These are phyloP conservation scores for Porites australiensis DNA, from an alignment of 64 coral and sea anemone species.

Conservation along the genomic window DNA sequence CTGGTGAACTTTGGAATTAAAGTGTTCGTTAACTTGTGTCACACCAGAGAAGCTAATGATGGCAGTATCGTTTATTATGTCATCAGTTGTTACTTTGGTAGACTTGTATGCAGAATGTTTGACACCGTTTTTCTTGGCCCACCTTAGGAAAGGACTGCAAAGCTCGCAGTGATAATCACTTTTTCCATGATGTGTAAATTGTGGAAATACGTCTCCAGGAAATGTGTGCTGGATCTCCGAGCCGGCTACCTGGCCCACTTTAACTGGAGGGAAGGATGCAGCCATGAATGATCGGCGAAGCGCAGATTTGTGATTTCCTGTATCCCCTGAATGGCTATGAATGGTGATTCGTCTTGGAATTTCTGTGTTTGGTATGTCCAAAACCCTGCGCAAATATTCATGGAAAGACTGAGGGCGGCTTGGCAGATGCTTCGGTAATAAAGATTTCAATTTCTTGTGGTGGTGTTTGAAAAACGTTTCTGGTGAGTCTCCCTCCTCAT, in stretches of 20 bases:
- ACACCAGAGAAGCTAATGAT: slow-evolving; percentile 33
- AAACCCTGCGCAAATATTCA: slow-evolving; percentile 8
- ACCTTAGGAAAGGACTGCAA: slow-evolving; percentile 25
- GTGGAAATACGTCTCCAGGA: slow-evolving; percentile 30
- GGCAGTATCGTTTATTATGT: slow-evolving; percentile 46
- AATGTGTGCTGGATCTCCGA: not conserved
- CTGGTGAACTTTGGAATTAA: slow-evolving; percentile 38
- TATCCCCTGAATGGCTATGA: slow-evolving; percentile 17
- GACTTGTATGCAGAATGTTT: not conserved
- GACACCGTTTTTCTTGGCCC: slow-evolving; percentile 13
- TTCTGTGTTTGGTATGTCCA: not conserved
- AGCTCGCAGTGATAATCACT: slow-evolving; percentile 15
- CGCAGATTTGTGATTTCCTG: not conserved
- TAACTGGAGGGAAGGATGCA: not conserved
- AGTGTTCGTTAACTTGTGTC: slow-evolving; percentile 28
- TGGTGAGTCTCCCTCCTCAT: not conserved
- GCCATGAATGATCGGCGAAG: slow-evolving; percentile 22
- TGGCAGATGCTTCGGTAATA: slow-evolving; percentile 19
- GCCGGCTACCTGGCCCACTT: not conserved
- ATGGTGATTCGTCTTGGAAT: slow-evolving; percentile 17
- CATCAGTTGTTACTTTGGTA: slow-evolving; percentile 24
- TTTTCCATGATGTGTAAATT: slow-evolving; percentile 29
- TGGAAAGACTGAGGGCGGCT: not conserved
- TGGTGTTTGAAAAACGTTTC: slow-evolving; percentile 19
- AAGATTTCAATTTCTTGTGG: slow-evolving; percentile 9